Base-by-base conservation (phyloP, 2,888 invertebrate genomes). In the Myopa tessellatipennis region DNA sequence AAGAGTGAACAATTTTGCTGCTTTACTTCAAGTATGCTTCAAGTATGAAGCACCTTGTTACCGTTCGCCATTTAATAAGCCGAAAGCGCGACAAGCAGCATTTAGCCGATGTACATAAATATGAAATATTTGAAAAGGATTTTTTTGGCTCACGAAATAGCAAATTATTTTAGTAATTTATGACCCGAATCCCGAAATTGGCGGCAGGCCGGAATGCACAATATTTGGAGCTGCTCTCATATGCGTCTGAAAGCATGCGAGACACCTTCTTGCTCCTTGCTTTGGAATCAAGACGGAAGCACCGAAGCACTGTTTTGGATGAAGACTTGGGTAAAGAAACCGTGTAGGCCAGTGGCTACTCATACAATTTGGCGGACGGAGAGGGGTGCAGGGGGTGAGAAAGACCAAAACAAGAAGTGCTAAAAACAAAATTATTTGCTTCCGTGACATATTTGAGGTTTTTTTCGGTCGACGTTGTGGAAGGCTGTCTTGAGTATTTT, bases 91-190 rank as follows among this genome's bases (percentile, higher is more conserved):
- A 8, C 10, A 14, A 52, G 52, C 52, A 26, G 26, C 26, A 26
- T 26, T 26, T 26, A 50, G 26, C 10, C 55, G 34, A 38, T 12
- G 52, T 18, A 1, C 38, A n/a, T n/a, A 52, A 69, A 60, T 40
- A 16, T 14, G 40, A 72, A 72, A 36, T 61, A 58, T 72, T 72
- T 36, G 45, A 72, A 60, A 12, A 14, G 38, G 8, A 18, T 67
- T 67, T 40, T 45, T 40, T n/a, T 68, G 40, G 12, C 26, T 67
- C 18, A 16, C 58, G 16, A 75, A 18, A 40, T 36, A 72, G 45
- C 18, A 77, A 77, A 77, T 72, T 73, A 73, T 77, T 77, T 77
- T 60, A 60, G 73, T 73, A 72, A 77, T 77, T 77, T 77, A 77
- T 77, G 67, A 77, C 40, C 40, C 10, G 36, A 70, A 70, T 5